Conservation (phyloP, 2,797 vertebrate species). For the Lophius americanus region DNA sequence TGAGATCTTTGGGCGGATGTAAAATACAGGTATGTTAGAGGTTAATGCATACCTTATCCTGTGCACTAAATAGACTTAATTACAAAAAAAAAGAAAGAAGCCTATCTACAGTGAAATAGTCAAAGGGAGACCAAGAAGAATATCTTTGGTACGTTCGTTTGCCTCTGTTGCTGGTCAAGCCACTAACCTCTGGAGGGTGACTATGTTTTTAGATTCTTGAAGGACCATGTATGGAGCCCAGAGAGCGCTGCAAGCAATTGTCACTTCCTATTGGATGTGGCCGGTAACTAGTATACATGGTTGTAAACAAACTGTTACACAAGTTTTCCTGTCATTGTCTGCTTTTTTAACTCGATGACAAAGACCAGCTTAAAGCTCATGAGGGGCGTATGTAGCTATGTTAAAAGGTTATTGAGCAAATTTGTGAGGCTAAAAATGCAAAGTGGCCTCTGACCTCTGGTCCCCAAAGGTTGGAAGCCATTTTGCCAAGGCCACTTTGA, state of each 20-base stretch:
- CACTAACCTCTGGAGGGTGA: constrained; percentile 72
- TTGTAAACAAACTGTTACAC: constrained; percentile 77
- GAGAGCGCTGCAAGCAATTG: constrained; percentile 79
- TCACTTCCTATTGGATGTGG: constrained; percentile 81
- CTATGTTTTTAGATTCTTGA: constrained; percentile 76
- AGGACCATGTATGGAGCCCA: constrained; percentile 67
- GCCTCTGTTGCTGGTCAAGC: constrained; percentile 53
- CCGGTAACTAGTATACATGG: constrained; percentile 71
- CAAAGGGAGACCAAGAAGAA: constrained; percentile 75
- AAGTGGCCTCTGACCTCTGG: not conserved
- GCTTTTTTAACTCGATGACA: constrained; percentile 40
- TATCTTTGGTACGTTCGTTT: constrained; percentile 80
- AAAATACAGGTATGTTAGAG: no score
- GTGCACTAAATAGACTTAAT: not conserved
- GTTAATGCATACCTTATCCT: constrained; percentile 20
- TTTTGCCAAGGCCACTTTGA: no score
- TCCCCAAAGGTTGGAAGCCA: no score
- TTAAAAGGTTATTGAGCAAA: constrained; percentile 29
- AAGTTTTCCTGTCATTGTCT: constrained; percentile 58
- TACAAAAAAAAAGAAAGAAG: constrained; percentile 8
- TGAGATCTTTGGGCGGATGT: no score
- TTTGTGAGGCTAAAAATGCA: not conserved
- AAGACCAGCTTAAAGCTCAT: constrained; percentile 27
- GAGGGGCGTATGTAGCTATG: constrained; percentile 13
- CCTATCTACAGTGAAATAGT: constrained; percentile 31